Evolutionary conservation across 2,797 vertebrate species (phyloP), one percentile per base, ranked within the genome.

Genomic region (Miichthys miiuy): DNA sequence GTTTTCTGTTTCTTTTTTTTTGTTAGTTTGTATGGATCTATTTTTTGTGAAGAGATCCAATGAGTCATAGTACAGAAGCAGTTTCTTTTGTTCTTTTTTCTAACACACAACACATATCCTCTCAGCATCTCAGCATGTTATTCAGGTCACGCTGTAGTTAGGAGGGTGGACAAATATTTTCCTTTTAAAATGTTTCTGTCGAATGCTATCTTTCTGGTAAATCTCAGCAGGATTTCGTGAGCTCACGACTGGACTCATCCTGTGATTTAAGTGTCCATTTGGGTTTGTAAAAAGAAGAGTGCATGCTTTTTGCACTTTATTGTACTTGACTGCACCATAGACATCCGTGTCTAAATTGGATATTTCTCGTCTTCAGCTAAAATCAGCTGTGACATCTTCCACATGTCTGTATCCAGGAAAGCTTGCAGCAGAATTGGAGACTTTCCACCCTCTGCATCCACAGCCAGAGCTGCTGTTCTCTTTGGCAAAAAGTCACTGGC

Each of bases 341-440:
- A 74, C 64, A 72, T 72, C 11, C 21, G 5, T 73, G 57, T 66
- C 52, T 27, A 62, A 72, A 82, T 68, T 48, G 46, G 63, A 82
- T 61, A 60, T 80, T 77, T 83, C 50, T 75, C 51, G 38, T 78
- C 68, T 79, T 64, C 67, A 79, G 63, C 68, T 83, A 65, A 83
- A 88, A 84, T 75, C 77, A n/a, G 64, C 80, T 50, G 64, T 84
- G 85, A 89, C 75, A 72, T 84, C 74, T 77, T 60, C 68, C 74
- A 80, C 87, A 78, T 72, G 88, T 81, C 68, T 54, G 76, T 62
- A 60, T 84, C 77, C 78, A 86, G 71, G 34, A 86, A 75, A 81
- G 80, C 86, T 64, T 18, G 67, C 68, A 85, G 84, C 76, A 62
- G 52, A 42, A 60, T 82, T 90, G 90, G 87, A 88, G 76, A 46